A percentile compares a stretch with the other conserved stretches of the same genome.
Conservation (phyloP, 1,140 invertebrate genomes). For the Archivesica marissinica region DNA sequence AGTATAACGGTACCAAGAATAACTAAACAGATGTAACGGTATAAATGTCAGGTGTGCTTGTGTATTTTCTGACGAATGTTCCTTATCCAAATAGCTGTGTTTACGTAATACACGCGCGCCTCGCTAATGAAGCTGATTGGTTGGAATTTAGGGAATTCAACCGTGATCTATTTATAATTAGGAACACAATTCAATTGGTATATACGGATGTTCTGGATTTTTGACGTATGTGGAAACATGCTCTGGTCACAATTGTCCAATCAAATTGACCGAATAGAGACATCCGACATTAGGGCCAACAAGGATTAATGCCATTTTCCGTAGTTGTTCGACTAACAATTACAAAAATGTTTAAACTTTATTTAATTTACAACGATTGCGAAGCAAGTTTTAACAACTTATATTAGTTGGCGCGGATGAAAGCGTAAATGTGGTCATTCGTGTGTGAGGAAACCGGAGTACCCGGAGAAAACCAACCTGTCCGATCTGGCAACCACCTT, state of each 20-base stretch:
- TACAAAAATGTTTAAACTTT: too few species aligned
- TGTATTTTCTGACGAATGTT: not conserved
- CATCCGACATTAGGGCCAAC: too few species aligned
- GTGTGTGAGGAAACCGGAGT: too few species aligned
- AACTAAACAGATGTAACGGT: not conserved
- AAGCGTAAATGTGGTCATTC: too few species aligned
- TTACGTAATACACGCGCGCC: slow-evolving; percentile 28
- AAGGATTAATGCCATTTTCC: too few species aligned
- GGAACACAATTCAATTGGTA: not conserved
- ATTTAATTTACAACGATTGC: too few species aligned
- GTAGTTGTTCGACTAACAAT: too few species aligned
- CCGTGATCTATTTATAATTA: slow-evolving; percentile 34
- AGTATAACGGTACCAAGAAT: not conserved
- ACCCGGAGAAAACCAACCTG: too few species aligned
- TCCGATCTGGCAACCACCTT: too few species aligned
- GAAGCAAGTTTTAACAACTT: too few species aligned
- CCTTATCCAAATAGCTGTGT: not conserved
- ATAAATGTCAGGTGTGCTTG: not conserved
- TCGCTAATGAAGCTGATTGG: slow-evolving; percentile 24
- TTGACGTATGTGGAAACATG: not conserved
- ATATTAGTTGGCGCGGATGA: too few species aligned
- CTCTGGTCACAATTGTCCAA: not conserved
- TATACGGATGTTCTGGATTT: not conserved
- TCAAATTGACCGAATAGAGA: not conserved
- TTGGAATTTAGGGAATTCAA: slow-evolving; percentile 43